Evolutionary conservation across 1,140 invertebrate genomes (phyloP), one percentile per base, ranked within the genome.

Genomic region (Leptoteleia sp.): DNA sequence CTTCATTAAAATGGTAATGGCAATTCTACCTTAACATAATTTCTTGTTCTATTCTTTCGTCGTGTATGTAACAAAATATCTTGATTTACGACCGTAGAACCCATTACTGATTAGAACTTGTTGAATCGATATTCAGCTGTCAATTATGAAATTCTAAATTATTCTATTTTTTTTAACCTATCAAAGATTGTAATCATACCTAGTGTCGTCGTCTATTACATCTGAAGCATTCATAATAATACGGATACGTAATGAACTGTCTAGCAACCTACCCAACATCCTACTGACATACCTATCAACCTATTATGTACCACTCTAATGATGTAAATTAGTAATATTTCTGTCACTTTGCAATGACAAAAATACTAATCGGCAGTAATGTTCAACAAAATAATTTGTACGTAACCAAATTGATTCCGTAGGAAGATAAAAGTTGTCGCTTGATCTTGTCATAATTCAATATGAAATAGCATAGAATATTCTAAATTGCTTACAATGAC

Each of bases 221-320:
- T 52, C 43, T 3, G 57, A 65, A 65, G 35, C 52, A 52, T 73
- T 42, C 70, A 48, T 64, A 57, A 73, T 62, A 48, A 42, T 55
- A 55, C 38, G 45, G 45, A 67, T 33, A 50, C 35, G 16, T 67
- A 50, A 43, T 52, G 55, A 54, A 62, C 72, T 55, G 48, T 61
- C 42, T 50, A n/a, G 37, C 35, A 64, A 17, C 35, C 65, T 70
- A 57, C 64, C 47, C 50, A 59, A 54, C 50, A 59, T 35, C 59
- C 73, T 62, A 64, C 59, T 47, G n/a, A 65, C 42, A 70, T 71
- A 65, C 29, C 64, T 55, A 43, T 13, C 64, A 62, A 70, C 55
- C 64, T 76, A 76, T 47, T 19, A 29, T 47, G 9, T 27, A 40
- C 9, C 1, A 8, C 8, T 29, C 27, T 8, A 29, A 29, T 8